These are phyloP conservation scores for Forpus xanthops DNA, from an alignment of 2,797 vertebrate species.

Conservation along the genomic window DNA sequence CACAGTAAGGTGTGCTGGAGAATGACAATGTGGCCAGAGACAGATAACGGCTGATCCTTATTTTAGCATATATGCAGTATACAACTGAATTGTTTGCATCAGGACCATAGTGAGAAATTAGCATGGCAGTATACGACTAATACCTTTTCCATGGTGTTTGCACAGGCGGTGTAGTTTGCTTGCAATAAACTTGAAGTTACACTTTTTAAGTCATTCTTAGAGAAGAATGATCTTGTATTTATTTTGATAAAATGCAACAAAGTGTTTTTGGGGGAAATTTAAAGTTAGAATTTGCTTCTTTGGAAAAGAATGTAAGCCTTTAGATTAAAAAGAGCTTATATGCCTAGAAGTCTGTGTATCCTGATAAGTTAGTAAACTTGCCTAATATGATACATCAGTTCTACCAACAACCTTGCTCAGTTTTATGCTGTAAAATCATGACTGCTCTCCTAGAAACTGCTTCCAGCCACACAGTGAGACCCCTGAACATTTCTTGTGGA, in stretches of 20 bases:
- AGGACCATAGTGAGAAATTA: neutral
- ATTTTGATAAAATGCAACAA: neutral
- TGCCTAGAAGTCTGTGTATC: neutral
- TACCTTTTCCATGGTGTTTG: neutral
- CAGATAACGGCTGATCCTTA: neutral
- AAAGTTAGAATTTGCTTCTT: neutral
- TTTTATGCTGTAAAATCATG: neutral
- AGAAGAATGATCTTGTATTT: neutral
- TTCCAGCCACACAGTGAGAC: neutral
- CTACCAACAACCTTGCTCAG: neutral
- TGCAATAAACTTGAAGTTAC: neutral
- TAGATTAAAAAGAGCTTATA: neutral
- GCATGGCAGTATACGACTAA: neutral
- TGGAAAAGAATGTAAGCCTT: neutral
- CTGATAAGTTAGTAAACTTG: neutral
- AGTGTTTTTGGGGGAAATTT: fast-evolving
- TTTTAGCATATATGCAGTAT: neutral
- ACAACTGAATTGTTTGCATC: neutral
- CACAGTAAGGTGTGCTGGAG: neutral
- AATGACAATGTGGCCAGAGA: neutral
- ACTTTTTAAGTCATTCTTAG: neutral
- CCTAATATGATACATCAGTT: neutral
- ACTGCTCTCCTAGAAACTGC: neutral
- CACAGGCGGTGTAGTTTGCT: neutral
- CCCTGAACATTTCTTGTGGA: neutral